Evolutionary conservation across 2,888 invertebrate species (phyloP).

Genomic region (Nomada fabriciana): DNA sequence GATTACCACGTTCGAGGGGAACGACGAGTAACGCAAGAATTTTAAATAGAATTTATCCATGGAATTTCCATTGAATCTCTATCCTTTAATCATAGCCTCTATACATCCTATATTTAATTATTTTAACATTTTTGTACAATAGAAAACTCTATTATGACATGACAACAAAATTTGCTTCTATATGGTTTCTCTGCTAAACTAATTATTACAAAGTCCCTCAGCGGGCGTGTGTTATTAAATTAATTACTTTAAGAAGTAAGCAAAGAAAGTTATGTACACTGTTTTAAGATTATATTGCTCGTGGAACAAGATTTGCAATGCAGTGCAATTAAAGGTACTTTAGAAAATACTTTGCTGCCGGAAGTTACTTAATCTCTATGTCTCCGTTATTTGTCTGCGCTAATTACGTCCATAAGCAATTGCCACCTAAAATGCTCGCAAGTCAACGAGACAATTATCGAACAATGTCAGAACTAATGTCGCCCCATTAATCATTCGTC

Average conservation of each 20-base stretch:
- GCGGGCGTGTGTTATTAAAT: neutral
- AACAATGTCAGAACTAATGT: too few species aligned
- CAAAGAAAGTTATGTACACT: too few species aligned
- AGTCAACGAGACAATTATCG: too few species aligned
- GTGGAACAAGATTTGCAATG: neutral
- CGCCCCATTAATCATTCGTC: too few species aligned
- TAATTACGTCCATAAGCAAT: too few species aligned
- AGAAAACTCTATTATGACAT: too few species aligned
- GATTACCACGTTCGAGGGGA: conserved; percentile 39
- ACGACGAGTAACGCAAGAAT: conserved; percentile 43
- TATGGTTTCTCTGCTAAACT: neutral
- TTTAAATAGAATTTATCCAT: conserved; percentile 36
- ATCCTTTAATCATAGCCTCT: conserved; percentile 8
- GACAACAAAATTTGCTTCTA: too few species aligned
- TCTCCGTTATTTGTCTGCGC: too few species aligned
- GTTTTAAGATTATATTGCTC: neutral
- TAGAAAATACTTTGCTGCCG: neutral
- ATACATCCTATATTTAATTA: neutral
- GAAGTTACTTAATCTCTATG: neutral
- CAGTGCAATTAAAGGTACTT: neutral
- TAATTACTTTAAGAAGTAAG: neutral
- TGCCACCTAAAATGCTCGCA: too few species aligned
- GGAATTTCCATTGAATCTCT: too few species aligned
- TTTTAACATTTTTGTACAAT: too few species aligned
- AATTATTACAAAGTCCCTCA: neutral